phyloP scores from a whole-genome alignment of 2,797 vertebrate species.

The Diplodus puntazzo region DNA sequence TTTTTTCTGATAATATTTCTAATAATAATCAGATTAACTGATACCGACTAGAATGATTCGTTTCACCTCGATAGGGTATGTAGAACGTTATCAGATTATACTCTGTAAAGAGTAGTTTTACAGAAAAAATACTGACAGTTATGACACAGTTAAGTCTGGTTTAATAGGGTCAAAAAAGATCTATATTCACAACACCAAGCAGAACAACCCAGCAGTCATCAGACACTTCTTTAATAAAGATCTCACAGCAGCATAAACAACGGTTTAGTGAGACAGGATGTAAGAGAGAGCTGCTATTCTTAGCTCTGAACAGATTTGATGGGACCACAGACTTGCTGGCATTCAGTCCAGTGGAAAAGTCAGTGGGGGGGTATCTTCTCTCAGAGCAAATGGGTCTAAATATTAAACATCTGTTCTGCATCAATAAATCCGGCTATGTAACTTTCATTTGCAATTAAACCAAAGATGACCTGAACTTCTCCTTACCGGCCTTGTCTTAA shows the following conservation, averaged over 20 bases:
- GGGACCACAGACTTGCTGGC: conserved; percentile 41
- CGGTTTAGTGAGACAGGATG: conserved; percentile 21
- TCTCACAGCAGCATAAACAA: conserved; percentile 26
- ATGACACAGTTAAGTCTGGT: not conserved
- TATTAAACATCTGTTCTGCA: conserved; percentile 59
- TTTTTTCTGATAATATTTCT: too few relatives aligned
- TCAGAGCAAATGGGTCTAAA: conserved; percentile 39
- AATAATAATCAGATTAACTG: too few relatives aligned
- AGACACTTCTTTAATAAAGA: conserved; percentile 17
- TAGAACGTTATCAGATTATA: too few relatives aligned
- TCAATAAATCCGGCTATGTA: conserved; percentile 50
- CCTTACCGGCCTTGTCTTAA: conserved; percentile 28
- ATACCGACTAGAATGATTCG: too few relatives aligned
- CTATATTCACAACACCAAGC: not conserved
- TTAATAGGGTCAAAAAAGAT: not conserved
- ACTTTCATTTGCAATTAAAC: conserved; percentile 52
- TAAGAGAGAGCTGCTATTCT: conserved; percentile 15
- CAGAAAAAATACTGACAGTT: not conserved
- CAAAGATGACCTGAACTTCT: conserved; percentile 32
- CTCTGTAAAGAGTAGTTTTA: not conserved
- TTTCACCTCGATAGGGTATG: too few relatives aligned
- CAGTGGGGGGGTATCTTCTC: conserved; percentile 19
- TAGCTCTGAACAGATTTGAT: conserved; percentile 25
- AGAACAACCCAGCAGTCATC: not conserved
- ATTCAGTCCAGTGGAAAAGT: conserved; percentile 52